Base-by-base conservation (phyloP, 2,797 vertebrate species). In the Spinibarbus caldwelli region DNA sequence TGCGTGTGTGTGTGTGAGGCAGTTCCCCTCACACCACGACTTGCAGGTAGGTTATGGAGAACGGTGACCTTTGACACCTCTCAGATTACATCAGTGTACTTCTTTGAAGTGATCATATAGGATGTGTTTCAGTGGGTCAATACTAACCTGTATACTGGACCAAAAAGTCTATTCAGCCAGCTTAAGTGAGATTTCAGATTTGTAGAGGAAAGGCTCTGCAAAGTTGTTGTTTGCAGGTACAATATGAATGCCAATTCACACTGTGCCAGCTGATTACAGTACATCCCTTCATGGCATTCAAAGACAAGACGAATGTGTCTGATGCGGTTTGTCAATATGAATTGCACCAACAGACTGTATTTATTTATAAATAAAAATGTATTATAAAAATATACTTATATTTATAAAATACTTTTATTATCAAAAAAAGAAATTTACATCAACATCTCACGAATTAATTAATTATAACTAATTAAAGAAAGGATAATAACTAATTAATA, bases 1-100 rank as follows among this genome's bases (percentile, higher is more conserved):
- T 59, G 72, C 11, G 76, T 31, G n/a, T n/a, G n/a, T n/a, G n/a
- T n/a, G n/a, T 62, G 62, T 29, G 45, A 57, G 77, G 66, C 14
- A 71, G n/a, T 72, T 59, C 21, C 26, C 49, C 29, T 62, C 41
- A 34, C 41, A 71, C 75, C 64, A 49, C 4, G 38, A 78, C 41
- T 59, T 67, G 8, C n/a, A 31, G 47, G 34, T 67, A 57, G 62
- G 59, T 83, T 83, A 49, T 47, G 21, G 43, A 64, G 57, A 66
- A 34, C 21, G 1, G 59, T 29, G 57, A 83, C 31, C 29, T 66
- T 64, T 83, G 71, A 34, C 36, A 62, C 68, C 29, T 47, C 21
- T 54, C 8, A 1, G 4, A 15, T 62, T 47, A 67, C 29, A 79
- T 29, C 10, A 9, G 62, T 47, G 12, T 21, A 52, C 29, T 49